Conservation (phyloP, 2,113 vertebrate species). For the Gasterosteus aculeatus region DNA sequence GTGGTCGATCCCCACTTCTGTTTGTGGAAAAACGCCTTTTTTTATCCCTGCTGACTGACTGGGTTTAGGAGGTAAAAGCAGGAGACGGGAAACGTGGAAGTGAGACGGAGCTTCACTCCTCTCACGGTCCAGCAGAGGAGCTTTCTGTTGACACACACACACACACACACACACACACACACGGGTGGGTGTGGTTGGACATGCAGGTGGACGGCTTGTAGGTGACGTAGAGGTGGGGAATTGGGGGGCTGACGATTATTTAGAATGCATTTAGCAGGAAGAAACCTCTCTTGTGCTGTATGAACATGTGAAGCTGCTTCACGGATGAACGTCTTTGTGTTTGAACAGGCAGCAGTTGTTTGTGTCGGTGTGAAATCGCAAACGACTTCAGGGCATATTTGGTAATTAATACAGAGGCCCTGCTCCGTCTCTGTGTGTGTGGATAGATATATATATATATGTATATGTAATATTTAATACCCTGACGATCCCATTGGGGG, state of each 20-base stretch:
- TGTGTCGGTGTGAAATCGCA: slow-evolving; percentile 77
- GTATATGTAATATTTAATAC: slow-evolving; percentile 84
- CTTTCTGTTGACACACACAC: no score
- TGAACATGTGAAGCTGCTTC: slow-evolving; percentile 68
- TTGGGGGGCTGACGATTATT: slow-evolving; percentile 13
- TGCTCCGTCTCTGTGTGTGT: slow-evolving; percentile 53
- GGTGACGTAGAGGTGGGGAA: background rate
- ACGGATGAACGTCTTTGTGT: slow-evolving; percentile 75
- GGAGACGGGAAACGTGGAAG: slow-evolving; percentile 23
- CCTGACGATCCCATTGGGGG: slow-evolving; percentile 83
- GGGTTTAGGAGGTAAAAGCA: slow-evolving; percentile 1
- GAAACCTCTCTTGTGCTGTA: slow-evolving; percentile 38
- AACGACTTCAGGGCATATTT: slow-evolving; percentile 80
- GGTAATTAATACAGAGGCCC: slow-evolving; percentile 81
- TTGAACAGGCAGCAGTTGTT: slow-evolving; percentile 78
- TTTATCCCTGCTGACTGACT: background rate
- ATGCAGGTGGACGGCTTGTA: slow-evolving; percentile 30
- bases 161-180: background rate
- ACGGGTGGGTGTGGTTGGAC: slow-evolving; percentile 10
- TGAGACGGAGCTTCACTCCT: slow-evolving; percentile 22
- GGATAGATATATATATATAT: slow-evolving; percentile 64
- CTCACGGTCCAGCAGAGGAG: slow-evolving; percentile 17
- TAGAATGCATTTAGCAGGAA: slow-evolving; percentile 25
- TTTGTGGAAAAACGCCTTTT: background rate
- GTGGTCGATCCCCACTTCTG: background rate